Evolutionary conservation across 2,797 vertebrate species (phyloP).

Genomic region (Sandelia bainsii): DNA sequence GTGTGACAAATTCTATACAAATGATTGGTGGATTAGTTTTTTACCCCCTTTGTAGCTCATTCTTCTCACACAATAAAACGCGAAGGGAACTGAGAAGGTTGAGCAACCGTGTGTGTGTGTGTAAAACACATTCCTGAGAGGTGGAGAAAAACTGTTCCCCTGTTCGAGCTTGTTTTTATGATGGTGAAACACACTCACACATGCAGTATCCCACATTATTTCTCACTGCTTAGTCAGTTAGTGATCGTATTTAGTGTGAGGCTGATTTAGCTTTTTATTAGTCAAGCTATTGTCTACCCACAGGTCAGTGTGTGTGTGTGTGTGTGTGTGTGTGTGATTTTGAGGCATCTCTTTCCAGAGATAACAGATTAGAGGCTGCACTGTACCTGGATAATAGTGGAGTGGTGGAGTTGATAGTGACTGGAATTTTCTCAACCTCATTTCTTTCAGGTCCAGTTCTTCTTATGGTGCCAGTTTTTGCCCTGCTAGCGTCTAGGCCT

Average conservation of each 20-base stretch:
- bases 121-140: conserved; percentile 48
- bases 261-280: conserved; percentile 19
- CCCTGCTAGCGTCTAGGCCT: neutral
- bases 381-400: neutral
- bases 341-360: neutral
- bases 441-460: too few relatives aligned
- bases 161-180: conserved; percentile 62
- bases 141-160: conserved; percentile 20
- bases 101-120: conserved; percentile 18
- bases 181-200: conserved; percentile 10
- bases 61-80: conserved; percentile 2
- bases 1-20: neutral
- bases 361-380: neutral
- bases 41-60: neutral
- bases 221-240: conserved; percentile 12
- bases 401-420: neutral
- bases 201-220: conserved; percentile 21
- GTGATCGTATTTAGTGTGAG: conserved; percentile 1
- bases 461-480: neutral
- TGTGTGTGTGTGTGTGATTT: neutral
- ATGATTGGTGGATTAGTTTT: neutral
- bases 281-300: neutral
- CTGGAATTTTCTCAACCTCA: neutral
- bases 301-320: conserved; percentile 9
- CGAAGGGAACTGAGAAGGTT: conserved; percentile 21